phyloP scores from a whole-genome alignment of 2,113 vertebrate species.

The Hypomesus transpacificus region DNA sequence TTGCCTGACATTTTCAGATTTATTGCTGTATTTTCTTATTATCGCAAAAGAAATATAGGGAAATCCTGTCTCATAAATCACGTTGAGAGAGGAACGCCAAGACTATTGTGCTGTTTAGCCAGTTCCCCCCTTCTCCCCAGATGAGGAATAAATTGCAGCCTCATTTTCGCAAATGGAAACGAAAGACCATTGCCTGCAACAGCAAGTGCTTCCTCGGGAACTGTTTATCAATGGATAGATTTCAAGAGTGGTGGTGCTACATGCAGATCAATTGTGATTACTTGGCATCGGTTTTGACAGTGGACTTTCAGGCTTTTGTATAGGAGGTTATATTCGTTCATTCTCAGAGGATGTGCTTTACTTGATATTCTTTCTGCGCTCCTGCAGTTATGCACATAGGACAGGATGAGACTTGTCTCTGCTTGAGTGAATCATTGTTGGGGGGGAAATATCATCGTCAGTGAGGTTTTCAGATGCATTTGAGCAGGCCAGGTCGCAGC shows the following conservation, averaged over 20 bases:
- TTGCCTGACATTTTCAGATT: slow-evolving; percentile 79
- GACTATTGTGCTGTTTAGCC: slow-evolving; percentile 62
- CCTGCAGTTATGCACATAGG: background rate
- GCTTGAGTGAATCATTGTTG: slow-evolving; percentile 5
- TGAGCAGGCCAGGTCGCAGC: background rate
- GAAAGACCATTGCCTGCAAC: slow-evolving; percentile 51
- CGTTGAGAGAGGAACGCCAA: slow-evolving; percentile 60
- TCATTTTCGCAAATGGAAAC: slow-evolving; percentile 70
- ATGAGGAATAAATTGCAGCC: slow-evolving; percentile 71
- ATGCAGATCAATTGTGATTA: slow-evolving; percentile 66
- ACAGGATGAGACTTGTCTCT: background rate
- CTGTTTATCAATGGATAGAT: slow-evolving; percentile 72
- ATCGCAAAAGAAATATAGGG: slow-evolving; percentile 73
- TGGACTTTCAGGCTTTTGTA: slow-evolving; percentile 52
- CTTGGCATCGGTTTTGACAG: slow-evolving; percentile 57
- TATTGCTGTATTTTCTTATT: slow-evolving; percentile 80
- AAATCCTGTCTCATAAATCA: slow-evolving; percentile 76
- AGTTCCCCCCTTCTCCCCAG: slow-evolving; percentile 55
- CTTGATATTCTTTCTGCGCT: background rate
- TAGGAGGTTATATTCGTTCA: slow-evolving; percentile 9
- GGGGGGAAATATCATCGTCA: background rate
- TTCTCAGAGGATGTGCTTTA: background rate
- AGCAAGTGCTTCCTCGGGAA: slow-evolving; percentile 59
- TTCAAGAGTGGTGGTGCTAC: slow-evolving; percentile 58
- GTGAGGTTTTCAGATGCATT: slow-evolving; percentile 6